Conservation (phyloP, 2,797 vertebrate species). For the Cyprinella venusta region DNA sequence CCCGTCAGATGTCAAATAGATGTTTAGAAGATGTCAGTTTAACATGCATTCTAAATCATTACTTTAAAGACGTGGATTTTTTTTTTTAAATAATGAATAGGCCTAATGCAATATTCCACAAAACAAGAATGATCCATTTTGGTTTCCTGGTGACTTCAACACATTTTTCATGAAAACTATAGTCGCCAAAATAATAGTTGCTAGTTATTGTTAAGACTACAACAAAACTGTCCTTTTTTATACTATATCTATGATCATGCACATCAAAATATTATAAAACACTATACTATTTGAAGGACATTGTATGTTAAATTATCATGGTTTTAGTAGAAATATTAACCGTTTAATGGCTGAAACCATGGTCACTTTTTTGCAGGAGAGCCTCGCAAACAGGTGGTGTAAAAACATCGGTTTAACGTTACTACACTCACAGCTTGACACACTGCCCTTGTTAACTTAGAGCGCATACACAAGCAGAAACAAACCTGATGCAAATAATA, state of each 20-base stretch:
- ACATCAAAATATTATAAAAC: not conserved
- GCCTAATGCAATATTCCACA: not conserved
- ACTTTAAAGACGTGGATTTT: no score
- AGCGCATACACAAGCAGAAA: not conserved
- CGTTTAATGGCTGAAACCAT: not conserved
- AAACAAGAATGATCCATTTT: not conserved
- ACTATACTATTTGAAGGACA: not conserved
- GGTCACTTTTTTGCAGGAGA: not conserved
- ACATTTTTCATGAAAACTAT: not conserved
- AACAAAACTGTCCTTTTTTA: not conserved
- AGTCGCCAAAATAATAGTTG: not conserved
- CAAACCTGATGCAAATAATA: not conserved
- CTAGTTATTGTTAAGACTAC: not conserved
- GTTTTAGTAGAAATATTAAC: not conserved
- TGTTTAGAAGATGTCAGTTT: no score
- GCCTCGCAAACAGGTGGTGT: not conserved
- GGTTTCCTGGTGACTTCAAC: not conserved
- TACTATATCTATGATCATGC: no score
- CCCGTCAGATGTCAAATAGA: no score
- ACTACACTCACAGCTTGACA: not conserved
- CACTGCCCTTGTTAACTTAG: not conserved
- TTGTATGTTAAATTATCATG: not conserved
- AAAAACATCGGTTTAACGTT: not conserved
- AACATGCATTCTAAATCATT: no score
- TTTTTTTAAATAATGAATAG: not conserved